Conservation (phyloP, 2,797 vertebrate genomes). For the Scomberomorus guttatus region DNA sequence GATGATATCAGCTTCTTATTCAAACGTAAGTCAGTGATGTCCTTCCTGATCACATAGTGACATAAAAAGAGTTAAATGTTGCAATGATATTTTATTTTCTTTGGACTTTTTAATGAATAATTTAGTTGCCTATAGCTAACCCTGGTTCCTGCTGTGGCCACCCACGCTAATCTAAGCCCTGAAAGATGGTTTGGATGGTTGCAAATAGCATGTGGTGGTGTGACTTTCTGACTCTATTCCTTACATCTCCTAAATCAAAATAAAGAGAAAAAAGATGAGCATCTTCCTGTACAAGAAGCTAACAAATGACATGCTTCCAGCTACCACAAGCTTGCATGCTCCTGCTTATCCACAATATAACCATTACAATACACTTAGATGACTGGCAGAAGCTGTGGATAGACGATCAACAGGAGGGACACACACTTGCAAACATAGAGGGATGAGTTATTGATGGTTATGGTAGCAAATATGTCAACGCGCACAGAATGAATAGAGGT, state of each 20-base stretch:
- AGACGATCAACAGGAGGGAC: conserved; percentile 33
- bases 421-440: conserved; percentile 14
- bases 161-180: conserved; percentile 17
- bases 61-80: conserved; percentile 13
- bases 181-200: conserved; percentile 18
- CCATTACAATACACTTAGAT: no score
- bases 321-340: neutral
- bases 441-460: conserved; percentile 48
- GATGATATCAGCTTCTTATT: conserved; percentile 51
- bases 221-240: conserved; percentile 2
- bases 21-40: conserved; percentile 17
- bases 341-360: no score
- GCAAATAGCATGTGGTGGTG: conserved; percentile 12
- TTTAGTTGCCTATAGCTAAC: conserved; percentile 24
- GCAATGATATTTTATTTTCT: conserved; percentile 22
- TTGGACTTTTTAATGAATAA: conserved; percentile 31
- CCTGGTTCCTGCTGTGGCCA: conserved; percentile 16
- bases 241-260: conserved; percentile 20
- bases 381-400: conserved; percentile 6
- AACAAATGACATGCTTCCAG: neutral
- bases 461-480: conserved; percentile 60
- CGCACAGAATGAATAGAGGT: conserved; percentile 41
- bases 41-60: conserved; percentile 20
- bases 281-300: conserved; percentile 1
- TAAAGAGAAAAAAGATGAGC: neutral